These are phyloP conservation scores for Diachasmimorpha longicaudata DNA, from an alignment of 1,140 invertebrate species.

Conservation along the genomic window DNA sequence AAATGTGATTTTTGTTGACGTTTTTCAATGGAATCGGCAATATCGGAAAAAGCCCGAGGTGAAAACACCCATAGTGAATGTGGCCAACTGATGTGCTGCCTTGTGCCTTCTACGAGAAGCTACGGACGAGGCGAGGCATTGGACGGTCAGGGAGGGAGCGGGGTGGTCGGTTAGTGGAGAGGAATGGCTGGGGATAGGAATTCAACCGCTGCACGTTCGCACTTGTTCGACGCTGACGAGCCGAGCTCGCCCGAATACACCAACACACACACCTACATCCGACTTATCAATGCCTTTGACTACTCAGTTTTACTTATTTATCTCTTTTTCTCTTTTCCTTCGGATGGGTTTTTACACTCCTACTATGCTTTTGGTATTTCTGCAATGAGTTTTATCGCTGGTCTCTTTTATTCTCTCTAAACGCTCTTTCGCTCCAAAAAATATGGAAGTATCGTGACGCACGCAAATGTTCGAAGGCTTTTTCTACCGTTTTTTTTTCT, in stretches of 20 bases:
- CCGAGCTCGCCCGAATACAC: slow-evolving; percentile 28
- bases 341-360: neutral
- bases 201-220: neutral
- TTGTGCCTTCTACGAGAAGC: neutral
- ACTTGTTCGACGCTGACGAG: neutral
- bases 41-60: slow-evolving; percentile 24
- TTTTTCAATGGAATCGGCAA: slow-evolving; percentile 7
- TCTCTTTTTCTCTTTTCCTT: neutral
- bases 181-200: neutral
- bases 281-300: too few relatives aligned
- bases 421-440: neutral
- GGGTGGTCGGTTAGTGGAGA: neutral
- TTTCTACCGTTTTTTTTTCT: neutral
- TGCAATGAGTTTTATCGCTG: neutral
- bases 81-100: slow-evolving; percentile 21
- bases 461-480: neutral
- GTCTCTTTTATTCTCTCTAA: neutral
- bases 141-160: neutral
- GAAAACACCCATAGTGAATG: slow-evolving; percentile 44
- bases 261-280: too few relatives aligned
- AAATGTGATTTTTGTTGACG: neutral
- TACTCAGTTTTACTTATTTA: neutral
- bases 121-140: neutral
- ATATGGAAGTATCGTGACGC: neutral
- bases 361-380: neutral